Evolutionary conservation across 2,113 vertebrate species (phyloP).

Genomic region (Nesospiza acunhae): DNA sequence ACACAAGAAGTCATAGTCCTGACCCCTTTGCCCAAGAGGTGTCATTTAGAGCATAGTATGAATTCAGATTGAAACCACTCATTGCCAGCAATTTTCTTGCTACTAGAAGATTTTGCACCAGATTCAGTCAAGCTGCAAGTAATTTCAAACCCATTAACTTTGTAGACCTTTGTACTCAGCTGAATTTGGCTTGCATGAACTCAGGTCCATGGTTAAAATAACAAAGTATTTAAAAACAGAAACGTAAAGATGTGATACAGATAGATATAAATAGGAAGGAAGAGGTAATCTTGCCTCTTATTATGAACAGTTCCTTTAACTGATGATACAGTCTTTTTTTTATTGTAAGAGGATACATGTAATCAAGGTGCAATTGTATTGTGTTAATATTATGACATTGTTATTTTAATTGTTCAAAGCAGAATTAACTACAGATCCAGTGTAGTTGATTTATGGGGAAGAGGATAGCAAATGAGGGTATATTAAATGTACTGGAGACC

Average conservation of each 20-base stretch:
- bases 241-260: background rate
- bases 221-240: background rate
- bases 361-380: background rate
- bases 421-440: background rate
- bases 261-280: background rate
- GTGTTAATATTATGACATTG: background rate
- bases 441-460: background rate
- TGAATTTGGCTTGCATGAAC: background rate
- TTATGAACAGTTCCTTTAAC: background rate
- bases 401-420: background rate
- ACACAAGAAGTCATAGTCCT: background rate
- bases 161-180: background rate
- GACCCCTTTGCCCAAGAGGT: background rate
- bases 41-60: background rate
- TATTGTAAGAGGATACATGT: background rate
- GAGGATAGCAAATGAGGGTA: background rate
- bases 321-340: background rate
- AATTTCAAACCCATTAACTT: conserved; percentile 28
- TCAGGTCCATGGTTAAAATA: background rate
- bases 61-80: background rate
- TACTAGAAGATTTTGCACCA: background rate
- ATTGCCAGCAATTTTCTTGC: background rate
- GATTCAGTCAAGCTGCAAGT: conserved; percentile 15
- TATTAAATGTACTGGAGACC: background rate
- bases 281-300: background rate